Conservation (phyloP, 2,888 invertebrate genomes). For the Cheilosia scutellata region DNA sequence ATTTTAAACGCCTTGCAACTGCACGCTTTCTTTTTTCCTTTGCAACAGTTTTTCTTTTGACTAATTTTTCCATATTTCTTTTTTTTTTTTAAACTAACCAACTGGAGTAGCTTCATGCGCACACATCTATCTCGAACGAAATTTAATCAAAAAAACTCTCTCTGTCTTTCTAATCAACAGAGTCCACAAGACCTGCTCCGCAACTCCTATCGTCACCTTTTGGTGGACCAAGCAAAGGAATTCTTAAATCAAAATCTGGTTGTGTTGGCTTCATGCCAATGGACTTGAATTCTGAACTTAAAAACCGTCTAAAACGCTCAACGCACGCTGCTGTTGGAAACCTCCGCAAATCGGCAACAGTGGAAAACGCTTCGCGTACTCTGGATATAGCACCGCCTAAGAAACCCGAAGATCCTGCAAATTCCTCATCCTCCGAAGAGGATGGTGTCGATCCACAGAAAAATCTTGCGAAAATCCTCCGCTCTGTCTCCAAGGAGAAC, state of each 20-base stretch:
- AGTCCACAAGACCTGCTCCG: constrained; percentile 66
- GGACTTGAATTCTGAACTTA: constrained; percentile 83
- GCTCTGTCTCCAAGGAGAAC: constrained; percentile 81
- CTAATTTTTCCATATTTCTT: constrained; percentile 27
- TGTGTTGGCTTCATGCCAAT: constrained; percentile 82
- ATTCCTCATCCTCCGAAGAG: constrained; percentile 71
- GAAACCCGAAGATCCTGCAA: constrained; percentile 53
- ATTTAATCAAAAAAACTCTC: not conserved
- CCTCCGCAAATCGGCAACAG: constrained; percentile 82
- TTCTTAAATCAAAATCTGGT: constrained; percentile 81
- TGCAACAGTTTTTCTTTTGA: constrained; percentile 16
- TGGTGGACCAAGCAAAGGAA: constrained; percentile 78
- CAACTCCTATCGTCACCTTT: constrained; percentile 70
- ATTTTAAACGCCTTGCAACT: constrained; percentile 39
- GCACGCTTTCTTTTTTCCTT: constrained; percentile 66
- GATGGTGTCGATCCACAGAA: constrained; percentile 79
- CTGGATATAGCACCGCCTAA: constrained; percentile 42
- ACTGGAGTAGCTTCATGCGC: not conserved
- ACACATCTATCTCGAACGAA: not conserved
- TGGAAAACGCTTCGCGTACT: constrained; percentile 77
- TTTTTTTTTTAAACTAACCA: constrained; percentile 32
- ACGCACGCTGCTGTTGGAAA: constrained; percentile 83
- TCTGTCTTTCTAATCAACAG: constrained; percentile 31
- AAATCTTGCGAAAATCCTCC: constrained; percentile 81
- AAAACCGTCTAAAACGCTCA: constrained; percentile 83